Percentiles rank a stretch among this genome's conserved stretches.
Conservation (phyloP, 2,888 invertebrate species). For the Lasioglossum vierecki region DNA sequence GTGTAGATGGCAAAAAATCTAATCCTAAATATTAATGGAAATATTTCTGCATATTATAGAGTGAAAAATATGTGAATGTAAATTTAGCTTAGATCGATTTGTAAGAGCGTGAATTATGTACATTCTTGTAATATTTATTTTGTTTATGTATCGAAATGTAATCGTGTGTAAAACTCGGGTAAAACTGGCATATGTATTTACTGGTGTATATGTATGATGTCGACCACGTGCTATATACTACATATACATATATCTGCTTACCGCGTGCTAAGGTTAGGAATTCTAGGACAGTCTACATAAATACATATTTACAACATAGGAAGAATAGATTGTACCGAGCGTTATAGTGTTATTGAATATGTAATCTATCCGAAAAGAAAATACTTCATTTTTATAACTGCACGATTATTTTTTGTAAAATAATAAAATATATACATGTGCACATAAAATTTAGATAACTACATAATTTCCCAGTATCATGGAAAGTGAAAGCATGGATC, state of each 20-base stretch:
- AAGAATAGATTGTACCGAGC: not conserved
- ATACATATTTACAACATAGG: no score
- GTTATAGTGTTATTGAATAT: not conserved
- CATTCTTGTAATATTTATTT: constrained; percentile 3
- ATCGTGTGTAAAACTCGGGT: not conserved
- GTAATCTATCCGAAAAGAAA: not conserved
- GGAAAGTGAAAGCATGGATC: constrained; percentile 69
- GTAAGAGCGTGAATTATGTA: not conserved
- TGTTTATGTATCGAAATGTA: not conserved
- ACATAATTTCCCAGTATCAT: not conserved
- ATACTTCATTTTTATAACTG: not conserved
- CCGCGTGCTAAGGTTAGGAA: constrained; percentile 30
- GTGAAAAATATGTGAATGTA: not conserved
- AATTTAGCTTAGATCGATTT: not conserved
- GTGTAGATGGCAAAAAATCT: constrained; percentile 22
- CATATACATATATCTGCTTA: not conserved
- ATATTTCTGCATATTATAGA: constrained; percentile 9
- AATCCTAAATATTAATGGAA: constrained; percentile 51
- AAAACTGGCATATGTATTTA: not conserved
- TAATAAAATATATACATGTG: not conserved
- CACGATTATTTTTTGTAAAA: not conserved
- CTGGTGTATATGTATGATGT: not conserved
- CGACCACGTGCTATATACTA: not conserved
- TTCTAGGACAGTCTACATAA: not conserved
- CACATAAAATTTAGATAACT: constrained; percentile 2